Base-by-base conservation (phyloP, 2,113 vertebrate genomes). In the Tapirus terrestris region DNA sequence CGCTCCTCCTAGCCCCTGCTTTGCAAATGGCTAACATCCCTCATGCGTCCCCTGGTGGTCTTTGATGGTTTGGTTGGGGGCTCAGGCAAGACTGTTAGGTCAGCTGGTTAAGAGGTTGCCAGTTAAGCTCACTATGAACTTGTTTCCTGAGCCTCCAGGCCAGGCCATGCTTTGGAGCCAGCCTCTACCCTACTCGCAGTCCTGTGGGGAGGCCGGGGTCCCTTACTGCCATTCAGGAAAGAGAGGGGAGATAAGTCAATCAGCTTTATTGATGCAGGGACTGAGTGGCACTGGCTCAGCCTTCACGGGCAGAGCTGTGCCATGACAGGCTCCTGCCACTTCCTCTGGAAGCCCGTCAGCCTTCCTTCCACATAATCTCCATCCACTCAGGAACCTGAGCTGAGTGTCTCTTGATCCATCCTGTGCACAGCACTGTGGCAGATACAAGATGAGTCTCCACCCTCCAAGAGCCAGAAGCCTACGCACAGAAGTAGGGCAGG, bases 151-250 rank as follows among this genome's bases (percentile, higher is more conserved):
- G 53, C 4, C 60, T 53, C 72, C 27, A 21, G 77, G 31, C 12
- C 9, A 51, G 29, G 11, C 6, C 36, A 33, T 20, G 58, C 36
- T 36, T 68, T 39, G 25, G 11, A 79, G 70, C 27, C 53, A 80
- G 20, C 1, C 23, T 68, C n/a, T 5, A n/a, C 3, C 2, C 86
- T 63, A 31, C 0, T 7, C 3, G 43, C 5, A 8, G 5, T 73
- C 56, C 75, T 36, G 0, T 12, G 31, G 61, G 10, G 63, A 18
- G 25, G 53, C 60, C 2, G 10, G 8, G 31, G 45, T 7, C n/a
- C 29, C 21, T 75, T 14, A 2, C 45, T 45, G 51, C 63, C 68
- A 36, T 8, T n/a, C 11, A 39, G 45, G 16, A 68, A 82, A n/a
- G 6, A 80, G 20, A 51, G 6, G 8, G 14, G 16, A 53, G 80